Conservation (phyloP, 2,888 invertebrate genomes). For the Thereva nobilitata region DNA sequence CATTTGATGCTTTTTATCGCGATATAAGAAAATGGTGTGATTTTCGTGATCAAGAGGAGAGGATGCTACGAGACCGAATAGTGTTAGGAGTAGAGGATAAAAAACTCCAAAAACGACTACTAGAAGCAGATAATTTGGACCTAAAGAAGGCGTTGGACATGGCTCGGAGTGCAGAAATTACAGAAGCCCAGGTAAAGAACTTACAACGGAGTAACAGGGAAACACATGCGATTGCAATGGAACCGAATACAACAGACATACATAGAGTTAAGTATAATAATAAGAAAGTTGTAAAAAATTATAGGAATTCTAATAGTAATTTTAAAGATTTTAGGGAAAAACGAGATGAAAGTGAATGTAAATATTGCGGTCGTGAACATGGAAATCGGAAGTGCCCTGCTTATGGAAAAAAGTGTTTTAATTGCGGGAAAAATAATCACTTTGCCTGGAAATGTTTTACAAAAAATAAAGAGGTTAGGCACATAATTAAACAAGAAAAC, state of each 20-base stretch:
- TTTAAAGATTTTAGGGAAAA: no score
- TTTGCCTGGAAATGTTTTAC: background rate
- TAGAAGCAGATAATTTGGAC: background rate
- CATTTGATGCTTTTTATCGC: background rate
- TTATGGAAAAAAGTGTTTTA: background rate
- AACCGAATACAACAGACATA: background rate
- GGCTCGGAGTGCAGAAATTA: background rate
- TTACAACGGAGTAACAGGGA: background rate
- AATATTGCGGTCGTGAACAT: background rate
- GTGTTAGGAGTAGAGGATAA: background rate
- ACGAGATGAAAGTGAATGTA: background rate
- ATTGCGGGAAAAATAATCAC: background rate
- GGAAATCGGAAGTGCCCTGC: slow-evolving; percentile 1
- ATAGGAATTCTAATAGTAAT: no score
- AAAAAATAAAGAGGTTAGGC: no score
- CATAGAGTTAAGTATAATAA: background rate
- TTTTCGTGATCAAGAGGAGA: background rate
- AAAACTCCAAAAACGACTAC: background rate
- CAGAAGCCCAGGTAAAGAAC: background rate
- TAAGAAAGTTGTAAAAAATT: no score
- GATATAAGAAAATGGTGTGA: background rate
- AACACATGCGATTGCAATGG: background rate
- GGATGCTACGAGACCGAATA: slow-evolving; percentile 3
- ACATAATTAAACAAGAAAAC: background rate
- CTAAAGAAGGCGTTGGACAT: background rate